Evolutionary conservation across 2,888 invertebrate species (phyloP).

Genomic region (Strigamia crassipes): DNA sequence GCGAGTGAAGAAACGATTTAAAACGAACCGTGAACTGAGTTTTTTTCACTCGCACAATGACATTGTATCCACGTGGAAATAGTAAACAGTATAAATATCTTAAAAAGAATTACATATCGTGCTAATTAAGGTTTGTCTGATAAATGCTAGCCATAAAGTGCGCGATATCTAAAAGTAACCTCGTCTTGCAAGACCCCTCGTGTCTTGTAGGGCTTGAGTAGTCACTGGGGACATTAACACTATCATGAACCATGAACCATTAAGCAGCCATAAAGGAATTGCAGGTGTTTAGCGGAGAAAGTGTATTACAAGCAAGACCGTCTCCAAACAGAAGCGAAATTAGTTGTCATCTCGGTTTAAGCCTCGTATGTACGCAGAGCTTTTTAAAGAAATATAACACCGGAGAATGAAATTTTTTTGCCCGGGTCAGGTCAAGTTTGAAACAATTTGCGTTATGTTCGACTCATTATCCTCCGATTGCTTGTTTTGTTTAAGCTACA

Average conservation of each 20-base stretch:
- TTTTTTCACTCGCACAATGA: no score
- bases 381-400: neutral
- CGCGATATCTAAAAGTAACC: slow-evolving; percentile 8
- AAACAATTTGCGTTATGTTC: neutral
- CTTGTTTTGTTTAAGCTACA: neutral
- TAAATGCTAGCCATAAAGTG: slow-evolving; percentile 1
- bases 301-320: slow-evolving; percentile 21
- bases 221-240: slow-evolving; percentile 22
- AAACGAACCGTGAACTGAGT: no score
- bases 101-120: neutral
- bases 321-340: neutral
- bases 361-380: neutral
- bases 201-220: slow-evolving; percentile 28
- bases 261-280: slow-evolving; percentile 42
- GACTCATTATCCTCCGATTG: slow-evolving; percentile 26
- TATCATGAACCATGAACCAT: slow-evolving; percentile 36
- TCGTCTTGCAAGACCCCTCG: neutral
- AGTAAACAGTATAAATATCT: no score
- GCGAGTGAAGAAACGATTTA: no score
- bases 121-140: slow-evolving; percentile 38
- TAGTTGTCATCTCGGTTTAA: neutral
- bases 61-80: no score
- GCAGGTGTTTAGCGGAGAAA: slow-evolving; percentile 31
- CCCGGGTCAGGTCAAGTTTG: neutral
- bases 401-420: neutral